Base-by-base conservation (phyloP, 2,888 invertebrate genomes). In the Spodoptera exigua region DNA sequence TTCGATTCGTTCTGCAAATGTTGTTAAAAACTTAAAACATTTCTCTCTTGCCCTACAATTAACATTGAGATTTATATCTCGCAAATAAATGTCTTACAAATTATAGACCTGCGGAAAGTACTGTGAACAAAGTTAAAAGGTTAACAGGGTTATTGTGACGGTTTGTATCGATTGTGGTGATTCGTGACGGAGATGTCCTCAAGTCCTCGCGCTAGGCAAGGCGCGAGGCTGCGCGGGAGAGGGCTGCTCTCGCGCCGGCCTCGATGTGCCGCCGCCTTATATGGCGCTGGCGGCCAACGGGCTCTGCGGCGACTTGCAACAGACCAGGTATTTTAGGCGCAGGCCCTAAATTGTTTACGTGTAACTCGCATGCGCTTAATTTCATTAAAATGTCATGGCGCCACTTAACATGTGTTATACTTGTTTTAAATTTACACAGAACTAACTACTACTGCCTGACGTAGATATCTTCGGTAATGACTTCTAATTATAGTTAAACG, bases 331-430 rank as follows among this genome's bases (percentile, higher is more conserved):
- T 88, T 89, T 89, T 85, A 88, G 88, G 83, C 80, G 71, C 85
- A 81, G 83, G 84, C 89, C 86, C 89, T 89, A 88, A 87, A 87
- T 87, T 89, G 84, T 89, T 87, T 83, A 86, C 87, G 75, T 79
- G 78, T 82, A 83, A 79, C 74, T 53, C 71, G 70, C 70, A 70
- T 79, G 74, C 70, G 74, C 69, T 80, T 80, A 79, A 83, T 83
- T 80, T 79, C 61, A 77, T 79, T 78, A 79, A 83, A 86, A 87
- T 85, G 82, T 84, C 83, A 87, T 65, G 74, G 76, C 69, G 68
- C 75, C 69, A 61, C 70, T 69, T 72, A 76, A 79, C 76, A 77
- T 79, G 73, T 73, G 73, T 69, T 71, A 70, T 70, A 70, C 49
- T 70, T 76, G 59, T 53, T 32, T 47, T 49, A 43, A 61, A 62